Evolutionary conservation across 2,797 vertebrate species (phyloP), one percentile per base, ranked within the genome.

Genomic region (Adrianichthys oophorus): DNA sequence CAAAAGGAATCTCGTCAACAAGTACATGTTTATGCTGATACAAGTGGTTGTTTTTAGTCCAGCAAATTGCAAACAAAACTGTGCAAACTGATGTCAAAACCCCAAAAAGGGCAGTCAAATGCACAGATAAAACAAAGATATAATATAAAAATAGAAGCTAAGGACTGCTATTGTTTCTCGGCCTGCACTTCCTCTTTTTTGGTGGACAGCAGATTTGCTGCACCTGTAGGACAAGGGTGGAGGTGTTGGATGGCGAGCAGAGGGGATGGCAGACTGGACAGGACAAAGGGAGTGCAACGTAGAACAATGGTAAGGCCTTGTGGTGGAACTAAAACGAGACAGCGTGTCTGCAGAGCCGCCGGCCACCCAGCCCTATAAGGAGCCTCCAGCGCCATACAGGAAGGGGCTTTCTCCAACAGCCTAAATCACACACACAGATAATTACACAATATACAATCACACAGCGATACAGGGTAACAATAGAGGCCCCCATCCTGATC

Each of bases 291-390:
- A 86, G 82, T 75, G 70, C 61, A 58, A 46, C 41, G 32, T 42
- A 83, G 86, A 92, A 93, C 92, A 93, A 92, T 93, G 70, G 89
- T 55, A 80, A 90, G 89, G 83, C 87, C 85, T 79, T 83, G 72
- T 47, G 58, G 66, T 88, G 89, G 91, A 89, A 89, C 86, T 84
- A 62, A 66, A 67, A 59, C 84, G 83, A 92, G 92, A 93, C 91
- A 92, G 85, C 56, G 67, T 86, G 92, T 93, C 91, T 92, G 87
- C 84, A 23, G 68, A 60, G 59, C 74, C 47, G 74, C 52, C 73
- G 67, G 70, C 80, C 76, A 66, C 72, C 80, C 70, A 70, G 74
- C 74, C 83, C 73, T 59, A 52, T 56, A 71, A 83, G 85, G 79
- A 87, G 77, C 76, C 79, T 82, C 68, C 68, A 80, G 86, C 78